A percentile compares a stretch with the other conserved stretches of the same genome.
Conservation (phyloP, 92 coral and sea anemone genomes). For the Bergia sp. region DNA sequence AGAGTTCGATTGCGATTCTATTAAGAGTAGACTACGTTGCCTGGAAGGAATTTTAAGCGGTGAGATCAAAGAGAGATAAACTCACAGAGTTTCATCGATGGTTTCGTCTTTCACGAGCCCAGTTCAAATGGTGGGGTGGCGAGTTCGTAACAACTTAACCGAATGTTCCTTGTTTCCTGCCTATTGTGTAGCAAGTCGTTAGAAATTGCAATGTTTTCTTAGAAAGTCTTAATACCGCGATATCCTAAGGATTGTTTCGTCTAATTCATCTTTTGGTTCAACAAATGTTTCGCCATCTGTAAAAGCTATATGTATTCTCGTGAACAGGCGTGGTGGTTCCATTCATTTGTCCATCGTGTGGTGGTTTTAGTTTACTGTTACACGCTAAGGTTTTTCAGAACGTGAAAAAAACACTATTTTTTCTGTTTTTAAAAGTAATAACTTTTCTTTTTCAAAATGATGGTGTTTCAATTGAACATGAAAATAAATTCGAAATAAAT, state of each 20-base stretch:
- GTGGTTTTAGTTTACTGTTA: conserved; percentile 8
- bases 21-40: conserved; percentile 23
- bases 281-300: conserved; percentile 23
- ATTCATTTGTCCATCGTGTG: background rate
- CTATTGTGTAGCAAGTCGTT: background rate
- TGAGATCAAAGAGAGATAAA: conserved; percentile 39
- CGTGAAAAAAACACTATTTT: background rate
- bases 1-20: background rate
- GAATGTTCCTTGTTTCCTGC: conserved; percentile 20
- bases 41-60: conserved; percentile 39
- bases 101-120: conserved; percentile 34
- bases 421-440: background rate
- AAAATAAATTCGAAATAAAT: background rate
- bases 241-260: background rate
- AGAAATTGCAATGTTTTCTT: background rate
- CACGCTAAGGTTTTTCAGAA: background rate
- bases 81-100: conserved; percentile 5
- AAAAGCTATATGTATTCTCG: conserved; percentile 11
- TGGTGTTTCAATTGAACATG: background rate
- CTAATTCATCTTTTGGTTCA: background rate
- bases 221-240: background rate
- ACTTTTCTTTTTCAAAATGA: background rate
- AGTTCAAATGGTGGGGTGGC: conserved; percentile 9
- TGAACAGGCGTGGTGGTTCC: conserved; percentile 34
- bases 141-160: conserved; percentile 29